Base-by-base conservation (phyloP, 2,888 invertebrate species). In the Germaria angustata region DNA sequence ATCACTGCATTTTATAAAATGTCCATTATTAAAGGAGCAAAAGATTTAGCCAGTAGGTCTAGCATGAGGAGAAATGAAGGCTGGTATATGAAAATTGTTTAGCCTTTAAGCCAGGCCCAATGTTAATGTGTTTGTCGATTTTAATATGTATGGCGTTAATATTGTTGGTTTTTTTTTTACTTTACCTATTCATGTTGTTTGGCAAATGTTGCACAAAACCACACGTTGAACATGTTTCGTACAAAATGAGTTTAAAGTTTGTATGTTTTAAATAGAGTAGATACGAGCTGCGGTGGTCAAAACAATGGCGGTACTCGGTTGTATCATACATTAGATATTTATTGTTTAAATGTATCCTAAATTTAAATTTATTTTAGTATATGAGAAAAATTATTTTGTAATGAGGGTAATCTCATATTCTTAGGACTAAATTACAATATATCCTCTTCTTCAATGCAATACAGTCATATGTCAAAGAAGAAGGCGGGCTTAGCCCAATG, bases 1-100 rank as follows among this genome's bases (percentile, higher is more conserved):
- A 87, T 86, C 86, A 85, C 86, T 84, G 84, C 84, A 84, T 84
- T 84, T 84, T 86, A 86, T 86, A 85, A 86, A 86, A 86, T 85
- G 85, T 71, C 84, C 84, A 87, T 86, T 86, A 75, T 53, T 32
- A 75, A 71, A 57, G 36, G 49, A 55, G 49, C 34, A 36, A 69
- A 55, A 57, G 2, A 28, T 39, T 36, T 13, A 6, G 6, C 6
- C 28, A 6, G 6, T 6, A 22, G 28, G 41, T 20, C 7, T 63
- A 17, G 53, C 13, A 34, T 39, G 39, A 17, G n/a, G 22, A 17
- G 6, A 17, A 46, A 51, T 41, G 28, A 28, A 61, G 32, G 24
- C 15, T 13, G 20, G 24, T 24, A 65, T 59, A 71, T 72, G 65
- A 49, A 51, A 65, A 57, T 68, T 72, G 41, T 66, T 53, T 76